Evolutionary conservation across 1,140 invertebrate genomes (phyloP).

Genomic region (Diorhabda sublineata): DNA sequence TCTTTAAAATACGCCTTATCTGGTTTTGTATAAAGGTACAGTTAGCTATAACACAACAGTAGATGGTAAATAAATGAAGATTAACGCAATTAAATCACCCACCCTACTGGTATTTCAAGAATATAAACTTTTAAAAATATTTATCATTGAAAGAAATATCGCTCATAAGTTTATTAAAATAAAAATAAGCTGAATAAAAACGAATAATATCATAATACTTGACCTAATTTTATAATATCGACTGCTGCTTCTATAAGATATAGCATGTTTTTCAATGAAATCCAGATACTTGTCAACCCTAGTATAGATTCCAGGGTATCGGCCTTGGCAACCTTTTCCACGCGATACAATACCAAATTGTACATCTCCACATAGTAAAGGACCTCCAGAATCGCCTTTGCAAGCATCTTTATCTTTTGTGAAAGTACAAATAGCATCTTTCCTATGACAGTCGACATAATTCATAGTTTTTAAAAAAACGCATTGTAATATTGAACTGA

Average conservation of each 20-base stretch:
- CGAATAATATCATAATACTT: too few species aligned
- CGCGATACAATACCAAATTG: slow-evolving; percentile 49
- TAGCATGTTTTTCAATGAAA: slow-evolving; percentile 34
- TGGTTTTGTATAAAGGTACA: too few species aligned
- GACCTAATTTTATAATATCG: too few species aligned
- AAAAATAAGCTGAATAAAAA: too few species aligned
- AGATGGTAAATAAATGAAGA: too few species aligned
- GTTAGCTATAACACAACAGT: too few species aligned
- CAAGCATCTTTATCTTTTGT: slow-evolving; percentile 22
- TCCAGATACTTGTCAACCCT: slow-evolving; percentile 38
- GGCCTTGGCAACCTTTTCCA: slow-evolving; percentile 48
- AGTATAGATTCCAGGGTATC: slow-evolving; percentile 44
- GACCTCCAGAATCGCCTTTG: slow-evolving; percentile 52
- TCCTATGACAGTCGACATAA: slow-evolving; percentile 6
- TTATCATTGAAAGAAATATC: too few species aligned
- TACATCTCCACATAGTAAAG: slow-evolving; percentile 47
- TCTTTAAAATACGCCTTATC: too few species aligned
- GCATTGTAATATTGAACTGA: neutral
- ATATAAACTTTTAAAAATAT: too few species aligned
- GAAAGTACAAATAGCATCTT: neutral
- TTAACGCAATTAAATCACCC: too few species aligned
- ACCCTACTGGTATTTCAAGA: too few species aligned
- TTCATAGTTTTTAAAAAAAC: neutral
- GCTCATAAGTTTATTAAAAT: too few species aligned
- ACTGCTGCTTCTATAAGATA: neutral